Base-by-base conservation (phyloP, 2,888 invertebrate genomes). In the Meiosimyza platycephala region DNA sequence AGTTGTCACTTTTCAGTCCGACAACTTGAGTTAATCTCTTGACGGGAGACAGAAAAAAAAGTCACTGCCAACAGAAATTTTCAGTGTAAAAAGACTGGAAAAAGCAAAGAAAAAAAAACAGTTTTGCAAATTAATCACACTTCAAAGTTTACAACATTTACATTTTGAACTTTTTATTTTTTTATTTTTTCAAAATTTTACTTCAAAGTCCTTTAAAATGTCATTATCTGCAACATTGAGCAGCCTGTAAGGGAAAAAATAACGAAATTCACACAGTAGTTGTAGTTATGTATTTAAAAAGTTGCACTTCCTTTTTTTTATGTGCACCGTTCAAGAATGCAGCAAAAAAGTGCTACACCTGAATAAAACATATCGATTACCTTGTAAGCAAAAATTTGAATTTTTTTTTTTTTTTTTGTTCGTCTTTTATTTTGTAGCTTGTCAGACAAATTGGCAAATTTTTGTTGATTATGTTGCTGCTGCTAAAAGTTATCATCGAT, bases 1-100 rank as follows among this genome's bases (percentile, higher is more conserved):
- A 57, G 47, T 67, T 57, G 67, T 67, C 55, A 57, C 67, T 57
- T 48, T 67, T n/a, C 18, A 47, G 55, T 28, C n/a, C 40, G n/a
- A 33, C 51, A 62, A 33, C 40, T 66, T 51, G n/a, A 66, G 55
- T 67, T 55, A 63, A 63, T 63, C 18, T 63, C 15, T 50, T 18
- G 22, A 28, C 28, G 28, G 18, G 28, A 57, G 28, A 55, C 12
- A 12, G 22, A 18, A 6, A 22, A 28, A 28, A 22, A 22, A 57
- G n/a, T 3, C 55, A 57, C 22, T 5, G 9, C 7, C 57, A 13
- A 28, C 15, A 57, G 18, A 9, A 11, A 22, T 12, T 28, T 57
- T 18, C 18, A 57, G 28, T 11, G 57, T 12, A 57, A 57, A 57
- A 57, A 57, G 18, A 13, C 6, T 16, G 57, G 18, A 55, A n/a